phyloP scores from a whole-genome alignment of 30 jellyfish, hydroid and myxozoan species.

The Nemopilema nomurai region DNA sequence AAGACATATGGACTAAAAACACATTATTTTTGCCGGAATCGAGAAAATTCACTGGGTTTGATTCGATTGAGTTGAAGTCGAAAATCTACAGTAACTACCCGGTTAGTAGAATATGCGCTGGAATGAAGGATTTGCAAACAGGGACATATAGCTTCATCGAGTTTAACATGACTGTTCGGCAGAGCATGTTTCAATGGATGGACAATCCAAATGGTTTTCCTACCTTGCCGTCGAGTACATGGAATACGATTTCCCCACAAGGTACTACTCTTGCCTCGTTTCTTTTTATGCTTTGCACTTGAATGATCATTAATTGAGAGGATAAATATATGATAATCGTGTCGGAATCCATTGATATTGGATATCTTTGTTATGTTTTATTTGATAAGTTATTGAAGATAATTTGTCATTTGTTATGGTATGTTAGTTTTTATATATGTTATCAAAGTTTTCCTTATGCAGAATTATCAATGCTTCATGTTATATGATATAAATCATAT shows the following conservation, averaged over 20 bases:
- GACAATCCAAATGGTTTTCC: neutral
- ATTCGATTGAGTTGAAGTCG: slow-evolving; percentile 33
- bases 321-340: no score
- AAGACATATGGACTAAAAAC: slow-evolving; percentile 1
- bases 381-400: no score
- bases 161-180: neutral
- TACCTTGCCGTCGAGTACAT: neutral
- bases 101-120: slow-evolving; percentile 46
- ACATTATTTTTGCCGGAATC: neutral
- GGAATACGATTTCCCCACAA: slow-evolving; percentile 34
- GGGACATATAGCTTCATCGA: slow-evolving; percentile 13
- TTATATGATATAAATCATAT: no score
- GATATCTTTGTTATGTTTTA: no score
- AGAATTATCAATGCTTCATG: no score
- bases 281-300: neutral
- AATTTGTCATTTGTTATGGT: no score
- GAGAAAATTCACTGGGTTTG: slow-evolving; percentile 33
- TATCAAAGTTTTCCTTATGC: no score
- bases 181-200: slow-evolving; percentile 31
- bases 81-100: neutral
- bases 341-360: no score
- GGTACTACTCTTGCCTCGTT: neutral
- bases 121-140: slow-evolving; percentile 42
- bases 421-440: no score
- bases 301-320: no score